Evolutionary conservation across 2,113 vertebrate species (phyloP).

Genomic region (Bos taurus): DNA sequence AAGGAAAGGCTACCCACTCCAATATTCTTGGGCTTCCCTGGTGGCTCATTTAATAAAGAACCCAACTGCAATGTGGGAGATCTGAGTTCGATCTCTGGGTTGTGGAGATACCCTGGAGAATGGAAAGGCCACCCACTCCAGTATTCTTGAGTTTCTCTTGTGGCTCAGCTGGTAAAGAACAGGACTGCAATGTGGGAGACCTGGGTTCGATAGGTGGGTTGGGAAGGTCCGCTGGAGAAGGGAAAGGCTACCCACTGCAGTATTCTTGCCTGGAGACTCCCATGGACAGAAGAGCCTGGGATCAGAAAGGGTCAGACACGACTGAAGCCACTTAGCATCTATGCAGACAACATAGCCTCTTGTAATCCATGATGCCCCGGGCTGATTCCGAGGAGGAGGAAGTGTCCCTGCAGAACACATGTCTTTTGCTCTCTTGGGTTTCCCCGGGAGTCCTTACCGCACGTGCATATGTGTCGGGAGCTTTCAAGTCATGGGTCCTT

Average conservation of each 20-base stretch:
- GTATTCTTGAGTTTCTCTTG: neutral
- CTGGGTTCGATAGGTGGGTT: neutral
- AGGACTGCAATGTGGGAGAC: neutral
- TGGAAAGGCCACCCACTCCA: neutral
- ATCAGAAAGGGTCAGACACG: fast-evolving
- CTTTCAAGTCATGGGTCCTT: fast-evolving
- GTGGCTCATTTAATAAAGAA: neutral
- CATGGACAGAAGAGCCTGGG: neutral
- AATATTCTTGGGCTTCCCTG: neutral
- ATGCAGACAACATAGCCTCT: fast-evolving
- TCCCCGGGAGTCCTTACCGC: fast-evolving
- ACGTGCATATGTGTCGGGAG: fast-evolving
- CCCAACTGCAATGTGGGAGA: fast-evolving
- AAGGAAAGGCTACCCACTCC: neutral
- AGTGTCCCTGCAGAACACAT: neutral
- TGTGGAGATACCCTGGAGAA: neutral
- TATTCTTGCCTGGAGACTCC: neutral
- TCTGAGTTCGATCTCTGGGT: fast-evolving
- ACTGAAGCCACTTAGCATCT: neutral
- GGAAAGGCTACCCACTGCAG: neutral
- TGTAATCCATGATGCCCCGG: fast-evolving
- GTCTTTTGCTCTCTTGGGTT: neutral
- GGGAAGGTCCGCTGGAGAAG: neutral
- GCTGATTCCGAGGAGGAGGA: neutral
- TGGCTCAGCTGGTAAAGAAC: no score